A percentile compares a stretch with the other conserved stretches of the same genome.
Conservation (phyloP, 2,797 vertebrate species). For the Gymnopithys bicolor region DNA sequence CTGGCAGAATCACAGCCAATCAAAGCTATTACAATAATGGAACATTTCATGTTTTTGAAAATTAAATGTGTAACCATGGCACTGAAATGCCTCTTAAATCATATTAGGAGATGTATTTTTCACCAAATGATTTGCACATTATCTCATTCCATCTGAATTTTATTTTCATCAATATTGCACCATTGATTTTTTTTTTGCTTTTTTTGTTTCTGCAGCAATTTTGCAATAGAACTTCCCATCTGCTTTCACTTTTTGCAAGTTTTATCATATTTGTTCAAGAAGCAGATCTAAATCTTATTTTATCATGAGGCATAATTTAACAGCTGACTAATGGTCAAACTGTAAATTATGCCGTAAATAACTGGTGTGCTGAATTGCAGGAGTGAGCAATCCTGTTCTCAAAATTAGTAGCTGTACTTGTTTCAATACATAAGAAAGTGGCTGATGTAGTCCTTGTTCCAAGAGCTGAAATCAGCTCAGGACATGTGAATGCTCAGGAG, state of each 20-base stretch:
- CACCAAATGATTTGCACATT: constrained; percentile 65
- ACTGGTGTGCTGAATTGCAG: background rate
- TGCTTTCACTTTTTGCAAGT: constrained; percentile 51
- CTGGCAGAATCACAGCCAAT: constrained; percentile 42
- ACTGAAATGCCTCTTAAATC: constrained; percentile 58
- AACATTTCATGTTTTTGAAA: constrained; percentile 65
- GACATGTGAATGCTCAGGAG: background rate
- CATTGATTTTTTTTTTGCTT: background rate
- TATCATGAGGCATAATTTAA: constrained; percentile 34
- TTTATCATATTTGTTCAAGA: constrained; percentile 26
- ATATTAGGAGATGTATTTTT: constrained; percentile 62
- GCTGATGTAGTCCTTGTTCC: background rate
- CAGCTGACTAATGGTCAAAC: constrained; percentile 24
- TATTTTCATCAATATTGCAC: constrained; percentile 48
- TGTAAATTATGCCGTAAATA: constrained; percentile 18
- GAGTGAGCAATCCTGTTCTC: background rate
- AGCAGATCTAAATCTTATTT: constrained; percentile 22
- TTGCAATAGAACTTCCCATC: constrained; percentile 53
- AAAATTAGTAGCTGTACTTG: background rate
- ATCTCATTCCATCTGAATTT: constrained; percentile 69
- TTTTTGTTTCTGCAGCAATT: constrained; percentile 45
- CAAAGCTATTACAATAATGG: constrained; percentile 66
- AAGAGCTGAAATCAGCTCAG: background rate
- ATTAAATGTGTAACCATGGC: constrained; percentile 59
- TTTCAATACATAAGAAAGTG: background rate